These are phyloP conservation scores for Drosophila elegans DNA, from an alignment of 1,140 invertebrate species.

Conservation along the genomic window DNA sequence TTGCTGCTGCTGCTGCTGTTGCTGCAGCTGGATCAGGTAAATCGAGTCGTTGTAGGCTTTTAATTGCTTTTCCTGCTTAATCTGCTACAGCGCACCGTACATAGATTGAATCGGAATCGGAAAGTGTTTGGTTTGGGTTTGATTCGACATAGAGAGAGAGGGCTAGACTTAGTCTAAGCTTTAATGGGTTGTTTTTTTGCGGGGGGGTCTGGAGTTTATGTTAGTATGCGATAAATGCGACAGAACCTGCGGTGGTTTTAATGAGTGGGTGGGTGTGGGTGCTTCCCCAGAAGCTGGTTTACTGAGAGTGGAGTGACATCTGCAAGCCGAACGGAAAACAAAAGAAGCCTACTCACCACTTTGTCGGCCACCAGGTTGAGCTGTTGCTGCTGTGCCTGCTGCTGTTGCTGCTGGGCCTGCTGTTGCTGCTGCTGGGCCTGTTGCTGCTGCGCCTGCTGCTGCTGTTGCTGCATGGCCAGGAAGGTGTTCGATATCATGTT, in stretches of 20 bases:
- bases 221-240: slow-evolving; percentile 50
- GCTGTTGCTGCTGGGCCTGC: slow-evolving; percentile 55
- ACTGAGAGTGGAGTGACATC: slow-evolving; percentile 11
- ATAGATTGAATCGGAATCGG: slow-evolving; percentile 66
- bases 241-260: slow-evolving; percentile 22
- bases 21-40: slow-evolving; percentile 80
- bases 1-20: slow-evolving; percentile 65
- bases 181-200: slow-evolving; percentile 25
- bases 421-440: slow-evolving; percentile 69
- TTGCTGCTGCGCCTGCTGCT: slow-evolving; percentile 74
- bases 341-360: slow-evolving; percentile 69
- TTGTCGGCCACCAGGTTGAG: slow-evolving; percentile 80
- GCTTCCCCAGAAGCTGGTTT: slow-evolving; percentile 32
- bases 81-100: slow-evolving; percentile 67
- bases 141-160: slow-evolving; percentile 28
- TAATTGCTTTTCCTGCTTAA: slow-evolving; percentile 83
- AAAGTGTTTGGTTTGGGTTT: slow-evolving; percentile 59
- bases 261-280: slow-evolving; percentile 11
- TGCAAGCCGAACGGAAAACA: slow-evolving; percentile 20
- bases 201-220: slow-evolving; percentile 7
- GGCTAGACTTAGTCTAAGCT: slow-evolving; percentile 39
- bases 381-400: slow-evolving; percentile 70
- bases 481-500: slow-evolving; percentile 84
- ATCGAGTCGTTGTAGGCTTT: slow-evolving; percentile 82
- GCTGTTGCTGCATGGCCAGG: slow-evolving; percentile 82